phyloP scores from a whole-genome alignment of 2,888 invertebrate genomes.

The Thera britannica region DNA sequence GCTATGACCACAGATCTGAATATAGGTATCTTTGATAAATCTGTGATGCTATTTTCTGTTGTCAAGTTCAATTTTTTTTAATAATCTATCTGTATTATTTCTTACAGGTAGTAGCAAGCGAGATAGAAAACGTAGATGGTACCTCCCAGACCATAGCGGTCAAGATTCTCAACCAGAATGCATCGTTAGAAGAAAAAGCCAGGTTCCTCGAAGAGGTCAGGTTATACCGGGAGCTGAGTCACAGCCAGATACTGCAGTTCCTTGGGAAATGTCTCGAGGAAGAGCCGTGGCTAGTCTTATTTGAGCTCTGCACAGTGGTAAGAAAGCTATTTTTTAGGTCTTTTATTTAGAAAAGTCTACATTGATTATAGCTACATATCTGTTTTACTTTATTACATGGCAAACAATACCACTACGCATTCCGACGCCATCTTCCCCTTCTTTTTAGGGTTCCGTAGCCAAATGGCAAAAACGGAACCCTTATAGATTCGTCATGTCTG shows the following conservation, averaged over 20 bases:
- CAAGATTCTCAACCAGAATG: slow-evolving; percentile 91
- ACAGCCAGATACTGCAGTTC: slow-evolving; percentile 89
- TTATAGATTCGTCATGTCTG: too few relatives aligned
- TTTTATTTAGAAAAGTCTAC: too few relatives aligned
- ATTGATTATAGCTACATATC: too few relatives aligned
- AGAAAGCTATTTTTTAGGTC: slow-evolving; percentile 30
- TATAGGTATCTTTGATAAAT: background rate
- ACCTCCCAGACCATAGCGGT: slow-evolving; percentile 87
- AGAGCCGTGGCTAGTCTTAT: slow-evolving; percentile 90
- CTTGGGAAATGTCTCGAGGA: slow-evolving; percentile 91
- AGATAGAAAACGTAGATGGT: slow-evolving; percentile 80
- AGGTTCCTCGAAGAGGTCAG: slow-evolving; percentile 91
- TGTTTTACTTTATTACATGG: too few relatives aligned
- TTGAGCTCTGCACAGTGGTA: slow-evolving; percentile 90
- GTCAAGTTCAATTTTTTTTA: background rate
- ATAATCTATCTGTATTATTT: background rate
- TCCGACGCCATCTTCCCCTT: too few relatives aligned
- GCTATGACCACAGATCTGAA: too few relatives aligned
- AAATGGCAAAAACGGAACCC: too few relatives aligned
- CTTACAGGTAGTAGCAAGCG: slow-evolving; percentile 90
- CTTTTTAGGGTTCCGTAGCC: too few relatives aligned
- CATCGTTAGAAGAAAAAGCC: slow-evolving; percentile 89
- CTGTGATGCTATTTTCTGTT: background rate
- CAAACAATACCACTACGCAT: too few relatives aligned
- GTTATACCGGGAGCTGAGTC: slow-evolving; percentile 88